These are phyloP conservation scores for Antedon mediterranea DNA, from an alignment of 53 echinoderm and acorn worm species.

Conservation along the genomic window DNA sequence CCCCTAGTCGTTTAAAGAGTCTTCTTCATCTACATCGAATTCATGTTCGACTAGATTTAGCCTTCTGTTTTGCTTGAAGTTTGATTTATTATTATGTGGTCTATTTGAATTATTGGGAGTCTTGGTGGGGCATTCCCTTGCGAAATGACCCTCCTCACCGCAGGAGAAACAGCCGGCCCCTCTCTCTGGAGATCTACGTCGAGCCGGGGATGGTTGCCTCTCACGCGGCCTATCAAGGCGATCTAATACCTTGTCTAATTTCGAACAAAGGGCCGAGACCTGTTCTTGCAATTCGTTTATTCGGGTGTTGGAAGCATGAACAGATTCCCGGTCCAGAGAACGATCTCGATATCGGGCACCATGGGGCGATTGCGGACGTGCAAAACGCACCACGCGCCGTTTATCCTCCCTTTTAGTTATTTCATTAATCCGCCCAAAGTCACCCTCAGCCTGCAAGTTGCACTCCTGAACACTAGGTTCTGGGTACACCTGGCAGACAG, in stretches of 20 bases:
- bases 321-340: not conserved
- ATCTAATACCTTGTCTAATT: not conserved
- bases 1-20: not conserved
- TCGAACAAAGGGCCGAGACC: not conserved
- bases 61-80: not conserved
- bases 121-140: not conserved
- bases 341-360: not conserved
- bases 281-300: not conserved
- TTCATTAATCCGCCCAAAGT: not conserved
- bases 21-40: not conserved
- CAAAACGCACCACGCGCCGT: too few relatives aligned
- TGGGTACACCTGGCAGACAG: not conserved
- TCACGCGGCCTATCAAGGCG: not conserved
- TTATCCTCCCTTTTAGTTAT: not conserved
- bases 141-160: not conserved
- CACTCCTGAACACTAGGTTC: not conserved
- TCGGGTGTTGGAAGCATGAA: too few relatives aligned
- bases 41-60: not conserved
- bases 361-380: too few relatives aligned
- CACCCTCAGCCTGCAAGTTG: not conserved
- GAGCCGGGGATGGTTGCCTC: not conserved
- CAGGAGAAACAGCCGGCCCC: not conserved
- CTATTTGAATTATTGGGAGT: too few relatives aligned
- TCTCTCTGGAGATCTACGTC: not conserved
- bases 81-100: too few relatives aligned